phyloP scores from a whole-genome alignment of 1,140 invertebrate genomes.

The Elymnias hypermnestra region DNA sequence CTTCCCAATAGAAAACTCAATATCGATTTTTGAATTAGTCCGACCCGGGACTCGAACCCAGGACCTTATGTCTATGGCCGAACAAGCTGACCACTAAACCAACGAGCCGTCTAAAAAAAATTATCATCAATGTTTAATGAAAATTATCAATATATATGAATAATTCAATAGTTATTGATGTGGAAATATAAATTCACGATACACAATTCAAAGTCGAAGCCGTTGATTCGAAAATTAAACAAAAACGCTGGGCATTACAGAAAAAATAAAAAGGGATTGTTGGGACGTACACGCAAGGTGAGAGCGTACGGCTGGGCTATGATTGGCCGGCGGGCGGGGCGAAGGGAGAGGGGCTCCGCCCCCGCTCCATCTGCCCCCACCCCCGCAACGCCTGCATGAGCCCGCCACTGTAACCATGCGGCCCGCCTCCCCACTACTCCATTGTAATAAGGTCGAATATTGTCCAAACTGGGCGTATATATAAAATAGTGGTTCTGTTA shows the following conservation, averaged over 20 bases:
- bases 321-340: slow-evolving; percentile 53
- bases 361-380: slow-evolving; percentile 45
- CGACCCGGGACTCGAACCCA: no score
- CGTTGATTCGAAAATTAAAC: slow-evolving; percentile 30
- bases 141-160: no score
- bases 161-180: no score
- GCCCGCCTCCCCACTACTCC: slow-evolving; percentile 33
- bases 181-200: no score
- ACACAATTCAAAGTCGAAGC: slow-evolving; percentile 10
- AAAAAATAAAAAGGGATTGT: slow-evolving; percentile 56
- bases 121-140: no score
- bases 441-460: slow-evolving; percentile 35
- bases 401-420: slow-evolving; percentile 44
- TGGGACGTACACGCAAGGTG: slow-evolving; percentile 66
- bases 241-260: slow-evolving; percentile 37
- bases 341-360: slow-evolving; percentile 47
- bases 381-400: slow-evolving; percentile 38
- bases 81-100: no score
- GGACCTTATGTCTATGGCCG: no score
- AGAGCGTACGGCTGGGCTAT: slow-evolving; percentile 45
- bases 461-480: slow-evolving; percentile 19
- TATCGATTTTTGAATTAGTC: no score
- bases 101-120: no score
- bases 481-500: slow-evolving; percentile 41
- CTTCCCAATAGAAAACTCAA: no score